Evolutionary conservation across 2,797 vertebrate species (phyloP).

Genomic region (Microctenopoma stevenorrisi): DNA sequence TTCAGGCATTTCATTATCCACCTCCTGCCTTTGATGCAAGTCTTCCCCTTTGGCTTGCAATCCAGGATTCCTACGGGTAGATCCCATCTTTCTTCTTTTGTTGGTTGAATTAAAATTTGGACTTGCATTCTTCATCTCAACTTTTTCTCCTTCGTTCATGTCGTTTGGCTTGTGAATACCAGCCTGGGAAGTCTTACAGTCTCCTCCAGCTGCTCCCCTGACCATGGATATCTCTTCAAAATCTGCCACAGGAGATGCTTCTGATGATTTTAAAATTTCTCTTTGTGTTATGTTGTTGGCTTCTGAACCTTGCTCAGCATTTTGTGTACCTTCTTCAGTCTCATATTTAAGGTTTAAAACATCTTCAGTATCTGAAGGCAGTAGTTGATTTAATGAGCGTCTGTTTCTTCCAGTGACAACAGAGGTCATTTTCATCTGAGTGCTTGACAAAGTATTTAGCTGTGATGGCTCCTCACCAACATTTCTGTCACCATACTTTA

Average conservation of each 20-base stretch:
- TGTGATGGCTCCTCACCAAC: conserved; percentile 9
- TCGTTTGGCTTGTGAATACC: conserved; percentile 3
- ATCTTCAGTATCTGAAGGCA: conserved; percentile 14
- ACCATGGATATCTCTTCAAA: conserved; percentile 2
- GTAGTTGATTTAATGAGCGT: neutral
- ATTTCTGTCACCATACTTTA: conserved; percentile 9
- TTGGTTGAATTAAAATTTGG: conserved; percentile 19
- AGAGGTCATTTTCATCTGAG: conserved; percentile 14
- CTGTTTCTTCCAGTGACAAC: neutral
- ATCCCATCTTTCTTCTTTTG: conserved; percentile 70
- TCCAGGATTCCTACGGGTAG: conserved; percentile 59
- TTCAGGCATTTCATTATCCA: conserved; percentile 14
- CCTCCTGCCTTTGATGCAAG: conserved; percentile 29
- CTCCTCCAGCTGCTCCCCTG: conserved; percentile 11
- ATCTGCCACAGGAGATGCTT: neutral
- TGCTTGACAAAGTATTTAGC: conserved; percentile 3
- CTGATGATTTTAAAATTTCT: conserved; percentile 22
- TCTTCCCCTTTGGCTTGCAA: conserved; percentile 40
- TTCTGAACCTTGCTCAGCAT: conserved; percentile 12
- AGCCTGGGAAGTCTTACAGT: neutral
- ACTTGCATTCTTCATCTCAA: conserved; percentile 24
- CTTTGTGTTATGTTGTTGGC: neutral
- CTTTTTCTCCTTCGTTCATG: conserved; percentile 7
- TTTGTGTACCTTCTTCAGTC: conserved; percentile 13
- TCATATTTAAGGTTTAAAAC: neutral